A percentile compares a stretch with the other conserved stretches of the same genome.
Evolutionary conservation across 2,888 invertebrate genomes (phyloP).

Genomic region (Apamea epomidion): DNA sequence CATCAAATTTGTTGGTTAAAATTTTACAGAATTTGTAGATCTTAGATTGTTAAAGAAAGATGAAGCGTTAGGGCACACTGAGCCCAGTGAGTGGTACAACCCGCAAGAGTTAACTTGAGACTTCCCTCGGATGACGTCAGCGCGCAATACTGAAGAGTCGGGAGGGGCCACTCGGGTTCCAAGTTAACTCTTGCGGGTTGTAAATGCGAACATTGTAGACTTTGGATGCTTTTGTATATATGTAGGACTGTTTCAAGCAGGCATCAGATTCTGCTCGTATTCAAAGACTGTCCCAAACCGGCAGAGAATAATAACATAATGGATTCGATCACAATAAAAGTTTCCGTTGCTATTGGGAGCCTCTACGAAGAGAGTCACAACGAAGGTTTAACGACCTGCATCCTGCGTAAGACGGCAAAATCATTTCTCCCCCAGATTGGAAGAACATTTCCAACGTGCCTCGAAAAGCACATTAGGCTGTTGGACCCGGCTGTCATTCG

Average conservation of each 20-base stretch:
- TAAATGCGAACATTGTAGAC: not conserved
- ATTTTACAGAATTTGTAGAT: not conserved
- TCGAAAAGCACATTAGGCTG: too few relatives aligned
- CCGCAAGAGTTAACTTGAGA: too few relatives aligned
- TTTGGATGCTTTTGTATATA: not conserved
- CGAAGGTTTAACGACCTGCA: not conserved
- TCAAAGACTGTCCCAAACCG: not conserved
- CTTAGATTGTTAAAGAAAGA: not conserved
- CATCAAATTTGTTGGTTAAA: not conserved
- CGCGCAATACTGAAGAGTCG: too few relatives aligned
- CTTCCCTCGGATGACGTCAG: too few relatives aligned
- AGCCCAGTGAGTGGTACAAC: not conserved
- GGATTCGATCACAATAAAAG: not conserved
- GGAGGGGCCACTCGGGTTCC: too few relatives aligned
- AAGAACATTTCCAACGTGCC: not conserved
- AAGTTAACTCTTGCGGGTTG: too few relatives aligned
- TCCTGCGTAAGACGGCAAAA: not conserved
- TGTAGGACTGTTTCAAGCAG: not conserved
- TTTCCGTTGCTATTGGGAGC: not conserved
- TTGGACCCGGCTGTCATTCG: too few relatives aligned
- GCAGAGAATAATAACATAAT: not conserved
- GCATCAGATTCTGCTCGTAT: not conserved
- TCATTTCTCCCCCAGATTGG: not conserved
- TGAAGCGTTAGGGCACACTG: not conserved
- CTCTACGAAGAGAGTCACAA: not conserved